Conservation (phyloP, 1,140 invertebrate species). For the Agrilus planipennis region DNA sequence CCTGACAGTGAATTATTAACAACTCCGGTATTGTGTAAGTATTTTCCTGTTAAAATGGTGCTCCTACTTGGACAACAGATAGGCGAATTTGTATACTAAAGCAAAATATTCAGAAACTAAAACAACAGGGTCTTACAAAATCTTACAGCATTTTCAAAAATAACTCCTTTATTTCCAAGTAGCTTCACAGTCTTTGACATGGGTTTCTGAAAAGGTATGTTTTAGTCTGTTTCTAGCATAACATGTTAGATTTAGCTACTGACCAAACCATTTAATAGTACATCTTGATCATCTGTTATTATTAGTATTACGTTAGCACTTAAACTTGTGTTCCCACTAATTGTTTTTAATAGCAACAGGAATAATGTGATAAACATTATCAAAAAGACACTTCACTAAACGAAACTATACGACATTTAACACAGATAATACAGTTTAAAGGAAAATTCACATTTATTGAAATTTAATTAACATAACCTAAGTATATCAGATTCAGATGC, state of each 20-base stretch:
- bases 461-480: too few species aligned
- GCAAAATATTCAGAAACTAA: conserved; percentile 5
- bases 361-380: too few species aligned
- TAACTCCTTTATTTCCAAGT: conserved; percentile 50
- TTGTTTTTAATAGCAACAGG: too few species aligned
- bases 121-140: not conserved
- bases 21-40: conserved; percentile 71
- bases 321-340: too few species aligned
- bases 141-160: conserved; percentile 63
- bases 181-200: conserved; percentile 49
- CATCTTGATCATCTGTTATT: conserved; percentile 79
- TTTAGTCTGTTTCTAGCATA: not conserved
- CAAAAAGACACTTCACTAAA: too few species aligned
- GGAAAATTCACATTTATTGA: too few species aligned
- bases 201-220: conserved; percentile 44
- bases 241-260: conserved; percentile 26
- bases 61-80: conserved; percentile 84
- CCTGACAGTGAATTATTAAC: conserved; percentile 66
- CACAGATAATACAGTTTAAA: too few species aligned
- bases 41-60: conserved; percentile 72
- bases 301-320: conserved; percentile 75
- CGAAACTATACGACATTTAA: too few species aligned
- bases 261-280: conserved; percentile 61
- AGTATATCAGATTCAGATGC: too few species aligned
- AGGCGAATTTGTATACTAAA: conserved; percentile 64